Percentiles rank a stretch among this genome's conserved stretches.
phyloP scores from a whole-genome alignment of 92 coral and sea anemone genomes.

The Actinostola sp. region DNA sequence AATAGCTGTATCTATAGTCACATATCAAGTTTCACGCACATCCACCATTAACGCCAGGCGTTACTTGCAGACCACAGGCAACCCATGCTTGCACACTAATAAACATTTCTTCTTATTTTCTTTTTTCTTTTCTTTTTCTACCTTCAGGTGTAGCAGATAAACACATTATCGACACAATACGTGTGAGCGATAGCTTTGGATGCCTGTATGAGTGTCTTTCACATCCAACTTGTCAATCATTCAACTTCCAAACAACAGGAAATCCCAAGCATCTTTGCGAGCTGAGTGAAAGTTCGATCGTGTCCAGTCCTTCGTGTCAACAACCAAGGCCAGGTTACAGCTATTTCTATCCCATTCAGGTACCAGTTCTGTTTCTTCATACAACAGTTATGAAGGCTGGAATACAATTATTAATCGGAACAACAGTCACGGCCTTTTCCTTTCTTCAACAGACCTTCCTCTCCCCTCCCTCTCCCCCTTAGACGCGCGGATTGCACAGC shows the following conservation, averaged over 20 bases:
- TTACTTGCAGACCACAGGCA: too few relatives aligned
- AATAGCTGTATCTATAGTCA: too few relatives aligned
- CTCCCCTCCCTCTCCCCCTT: too few relatives aligned
- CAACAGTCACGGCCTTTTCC: too few relatives aligned
- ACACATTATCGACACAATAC: neutral
- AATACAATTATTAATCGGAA: too few relatives aligned
- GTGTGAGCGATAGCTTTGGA: neutral
- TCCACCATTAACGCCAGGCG: too few relatives aligned
- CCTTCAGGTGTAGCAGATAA: neutral
- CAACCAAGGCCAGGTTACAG: constrained; percentile 23
- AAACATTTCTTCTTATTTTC: neutral
- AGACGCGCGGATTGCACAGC: too few relatives aligned
- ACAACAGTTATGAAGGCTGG: too few relatives aligned
- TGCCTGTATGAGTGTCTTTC: constrained; percentile 6
- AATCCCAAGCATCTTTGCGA: constrained; percentile 33
- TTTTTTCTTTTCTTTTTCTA: neutral
- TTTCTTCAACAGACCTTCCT: too few relatives aligned
- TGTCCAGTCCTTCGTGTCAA: constrained; percentile 9
- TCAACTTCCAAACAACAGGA: constrained; percentile 14
- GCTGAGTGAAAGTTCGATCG: constrained; percentile 4
- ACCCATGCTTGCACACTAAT: neutral
- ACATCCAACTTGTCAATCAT: constrained; percentile 22
- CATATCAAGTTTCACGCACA: too few relatives aligned
- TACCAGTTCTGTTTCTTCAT: too few relatives aligned
- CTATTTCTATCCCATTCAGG: neutral